Evolutionary conservation across 2,113 vertebrate genomes (phyloP).

Genomic region (Anseranas semipalmata): DNA sequence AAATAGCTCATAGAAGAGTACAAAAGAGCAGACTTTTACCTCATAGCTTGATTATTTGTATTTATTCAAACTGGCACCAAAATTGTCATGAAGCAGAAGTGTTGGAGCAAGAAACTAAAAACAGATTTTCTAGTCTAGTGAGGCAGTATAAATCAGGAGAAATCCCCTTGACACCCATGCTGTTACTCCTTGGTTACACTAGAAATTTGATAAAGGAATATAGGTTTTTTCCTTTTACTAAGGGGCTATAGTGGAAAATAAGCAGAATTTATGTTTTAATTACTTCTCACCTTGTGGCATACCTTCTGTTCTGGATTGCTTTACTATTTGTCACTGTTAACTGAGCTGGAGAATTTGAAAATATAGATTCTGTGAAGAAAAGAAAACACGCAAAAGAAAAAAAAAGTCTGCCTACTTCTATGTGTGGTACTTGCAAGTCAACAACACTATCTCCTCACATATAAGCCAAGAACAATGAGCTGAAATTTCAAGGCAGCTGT

Average conservation of each 20-base stretch:
- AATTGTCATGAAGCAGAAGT: conserved; percentile 28
- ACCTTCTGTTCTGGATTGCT: conserved; percentile 32
- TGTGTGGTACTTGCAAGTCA: neutral
- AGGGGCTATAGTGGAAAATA: neutral
- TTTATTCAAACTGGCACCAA: conserved; percentile 25
- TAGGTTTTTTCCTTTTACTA: neutral
- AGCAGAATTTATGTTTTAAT: neutral
- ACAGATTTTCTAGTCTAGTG: neutral
- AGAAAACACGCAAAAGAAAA: neutral
- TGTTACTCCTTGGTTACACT: neutral
- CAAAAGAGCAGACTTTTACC: conserved; percentile 29
- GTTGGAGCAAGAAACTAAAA: conserved; percentile 2
- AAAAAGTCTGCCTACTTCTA: neutral
- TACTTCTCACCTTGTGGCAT: neutral
- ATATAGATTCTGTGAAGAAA: neutral
- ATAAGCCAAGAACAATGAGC: neutral
- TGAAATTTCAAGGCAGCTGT: neutral
- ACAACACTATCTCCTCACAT: neutral
- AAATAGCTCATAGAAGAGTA: conserved; percentile 31
- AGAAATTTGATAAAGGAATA: neutral
- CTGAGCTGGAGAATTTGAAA: neutral
- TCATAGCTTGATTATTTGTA: conserved; percentile 29
- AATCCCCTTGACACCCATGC: neutral
- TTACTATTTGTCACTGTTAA: conserved; percentile 25
- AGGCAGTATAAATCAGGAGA: neutral